These are phyloP conservation scores for Coptodon bakossiorum DNA, from an alignment of 2,113 vertebrate species.

Conservation along the genomic window DNA sequence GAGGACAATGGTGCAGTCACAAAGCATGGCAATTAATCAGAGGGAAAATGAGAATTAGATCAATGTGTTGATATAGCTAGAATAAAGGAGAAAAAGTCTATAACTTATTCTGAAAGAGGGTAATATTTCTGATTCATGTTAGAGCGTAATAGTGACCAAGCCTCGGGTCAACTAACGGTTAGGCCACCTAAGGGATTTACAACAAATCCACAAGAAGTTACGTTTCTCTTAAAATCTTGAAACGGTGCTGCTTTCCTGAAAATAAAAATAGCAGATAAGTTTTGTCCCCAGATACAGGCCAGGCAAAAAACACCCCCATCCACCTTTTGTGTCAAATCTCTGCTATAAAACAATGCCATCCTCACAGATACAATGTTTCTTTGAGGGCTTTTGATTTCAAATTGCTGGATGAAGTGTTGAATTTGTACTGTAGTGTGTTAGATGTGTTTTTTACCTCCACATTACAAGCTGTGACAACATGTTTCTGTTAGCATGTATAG, in stretches of 20 bases:
- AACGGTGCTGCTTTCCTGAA: background rate
- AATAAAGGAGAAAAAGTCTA: constrained; percentile 19
- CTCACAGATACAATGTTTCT: background rate
- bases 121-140: constrained; percentile 27
- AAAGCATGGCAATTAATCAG: constrained; percentile 39
- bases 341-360: background rate
- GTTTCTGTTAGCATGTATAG: background rate
- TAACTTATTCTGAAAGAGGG: constrained; percentile 13
- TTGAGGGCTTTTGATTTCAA: background rate
- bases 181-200: background rate
- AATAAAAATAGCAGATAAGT: background rate
- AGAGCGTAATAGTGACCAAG: background rate
- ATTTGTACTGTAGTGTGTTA: background rate
- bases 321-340: too few species aligned
- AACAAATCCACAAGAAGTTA: background rate
- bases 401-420: background rate
- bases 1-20: constrained; percentile 35
- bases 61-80: constrained; percentile 42
- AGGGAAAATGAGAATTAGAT: constrained; percentile 48
- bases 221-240: background rate
- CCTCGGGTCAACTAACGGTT: constrained; percentile 8
- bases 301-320: background rate
- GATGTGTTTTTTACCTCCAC: background rate
- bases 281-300: background rate
- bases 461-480: background rate